Conservation (phyloP, 1,140 invertebrate genomes). For the Papilio aristodemus region DNA sequence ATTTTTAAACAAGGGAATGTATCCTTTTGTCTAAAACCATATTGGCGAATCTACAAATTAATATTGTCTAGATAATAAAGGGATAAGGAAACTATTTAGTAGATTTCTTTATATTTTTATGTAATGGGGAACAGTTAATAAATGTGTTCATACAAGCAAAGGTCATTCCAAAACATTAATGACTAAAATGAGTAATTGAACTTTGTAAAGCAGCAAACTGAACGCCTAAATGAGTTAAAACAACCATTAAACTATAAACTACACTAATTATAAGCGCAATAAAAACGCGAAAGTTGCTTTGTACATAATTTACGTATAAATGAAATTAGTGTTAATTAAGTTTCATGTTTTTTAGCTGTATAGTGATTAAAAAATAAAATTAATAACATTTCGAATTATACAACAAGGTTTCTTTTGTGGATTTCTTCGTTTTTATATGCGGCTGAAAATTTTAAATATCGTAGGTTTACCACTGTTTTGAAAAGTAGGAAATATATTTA, state of each 20-base stretch:
- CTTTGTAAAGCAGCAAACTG: constrained; percentile 2
- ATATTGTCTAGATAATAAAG: neutral
- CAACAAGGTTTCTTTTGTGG: neutral
- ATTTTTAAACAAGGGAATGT: no score
- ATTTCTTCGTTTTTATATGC: neutral
- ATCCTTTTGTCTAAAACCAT: neutral
- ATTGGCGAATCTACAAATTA: neutral
- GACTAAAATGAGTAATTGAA: constrained; percentile 5
- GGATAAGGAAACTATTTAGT: neutral
- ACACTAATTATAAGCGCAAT: constrained; percentile 14
- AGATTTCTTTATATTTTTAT: no score
- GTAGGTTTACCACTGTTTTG: neutral
- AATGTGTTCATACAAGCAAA: neutral
- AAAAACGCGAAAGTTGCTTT: constrained; percentile 22
- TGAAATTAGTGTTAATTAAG: constrained; percentile 19
- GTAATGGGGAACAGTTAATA: no score
- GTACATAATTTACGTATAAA: constrained; percentile 17
- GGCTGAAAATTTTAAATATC: neutral
- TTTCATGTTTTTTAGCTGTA: constrained; percentile 14
- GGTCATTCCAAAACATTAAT: neutral
- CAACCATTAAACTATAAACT: constrained; percentile 21
- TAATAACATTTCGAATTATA: neutral
- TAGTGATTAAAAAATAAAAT: neutral
- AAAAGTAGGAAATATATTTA: neutral
- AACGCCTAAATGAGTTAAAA: neutral